Percentiles rank a stretch among this genome's conserved stretches.
phyloP scores from a whole-genome alignment of 35 echinoderm and acorn worm species.

The Lytechinus variegatus region DNA sequence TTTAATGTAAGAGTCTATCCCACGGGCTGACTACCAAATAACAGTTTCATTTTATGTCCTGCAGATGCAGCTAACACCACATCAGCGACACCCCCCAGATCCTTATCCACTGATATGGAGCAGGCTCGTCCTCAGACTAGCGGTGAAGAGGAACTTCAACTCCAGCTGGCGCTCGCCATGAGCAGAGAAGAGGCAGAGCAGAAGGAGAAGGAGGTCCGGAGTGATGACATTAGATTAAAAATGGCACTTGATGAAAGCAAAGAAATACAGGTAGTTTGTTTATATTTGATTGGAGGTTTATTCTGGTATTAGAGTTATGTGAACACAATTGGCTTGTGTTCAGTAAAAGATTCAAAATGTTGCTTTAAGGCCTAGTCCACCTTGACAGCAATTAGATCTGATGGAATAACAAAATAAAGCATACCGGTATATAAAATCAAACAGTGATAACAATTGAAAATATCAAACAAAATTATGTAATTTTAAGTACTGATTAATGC shows the following conservation, averaged over 20 bases:
- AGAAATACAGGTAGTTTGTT: slow-evolving; percentile 16
- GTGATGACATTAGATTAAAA: slow-evolving; percentile 88
- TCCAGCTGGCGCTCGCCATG: slow-evolving; percentile 97
- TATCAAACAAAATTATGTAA: no score
- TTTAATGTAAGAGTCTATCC: no score
- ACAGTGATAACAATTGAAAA: no score
- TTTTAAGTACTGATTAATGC: no score
- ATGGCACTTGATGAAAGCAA: slow-evolving; percentile 90
- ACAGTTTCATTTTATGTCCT: neutral
- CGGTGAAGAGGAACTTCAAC: slow-evolving; percentile 93
- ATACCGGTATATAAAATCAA: no score
- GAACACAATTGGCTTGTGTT: neutral
- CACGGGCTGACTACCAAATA: no score
- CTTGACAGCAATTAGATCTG: no score
- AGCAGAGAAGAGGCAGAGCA: slow-evolving; percentile 92
- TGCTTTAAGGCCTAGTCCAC: neutral
- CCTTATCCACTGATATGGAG: slow-evolving; percentile 85
- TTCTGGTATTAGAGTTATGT: no score
- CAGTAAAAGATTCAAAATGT: neutral
- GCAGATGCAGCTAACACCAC: slow-evolving; percentile 30
- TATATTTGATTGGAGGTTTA: neutral
- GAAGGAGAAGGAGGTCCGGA: slow-evolving; percentile 63
- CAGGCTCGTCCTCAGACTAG: slow-evolving; percentile 94
- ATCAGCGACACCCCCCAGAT: slow-evolving; percentile 56
- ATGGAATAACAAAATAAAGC: no score